A percentile compares a stretch with the other conserved stretches of the same genome.
phyloP scores from a whole-genome alignment of 2,113 vertebrate species.

The Scophthalmus maximus region DNA sequence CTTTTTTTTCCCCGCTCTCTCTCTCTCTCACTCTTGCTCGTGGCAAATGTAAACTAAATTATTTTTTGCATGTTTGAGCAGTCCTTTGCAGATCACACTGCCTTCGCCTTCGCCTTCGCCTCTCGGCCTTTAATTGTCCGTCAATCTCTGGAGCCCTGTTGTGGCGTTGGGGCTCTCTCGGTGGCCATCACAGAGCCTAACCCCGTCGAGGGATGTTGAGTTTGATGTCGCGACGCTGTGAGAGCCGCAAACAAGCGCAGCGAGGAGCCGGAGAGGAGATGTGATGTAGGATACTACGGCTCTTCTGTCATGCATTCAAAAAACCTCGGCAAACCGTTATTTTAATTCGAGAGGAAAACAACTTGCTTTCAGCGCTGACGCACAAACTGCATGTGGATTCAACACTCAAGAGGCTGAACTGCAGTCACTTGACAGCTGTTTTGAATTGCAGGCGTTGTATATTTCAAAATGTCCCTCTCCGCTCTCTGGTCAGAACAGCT shows the following conservation, averaged over 20 bases:
- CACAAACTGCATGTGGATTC: slow-evolving; percentile 43
- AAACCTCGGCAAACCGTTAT: slow-evolving; percentile 43
- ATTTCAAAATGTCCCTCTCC: slow-evolving; percentile 50
- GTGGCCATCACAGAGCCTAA: slow-evolving; percentile 62
- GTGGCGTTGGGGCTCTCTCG: slow-evolving; percentile 37
- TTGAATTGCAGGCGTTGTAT: slow-evolving; percentile 55
- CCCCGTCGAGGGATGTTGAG: slow-evolving; percentile 52
- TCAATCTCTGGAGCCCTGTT: slow-evolving; percentile 57
- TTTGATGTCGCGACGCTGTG: slow-evolving; percentile 69
- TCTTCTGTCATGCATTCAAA: slow-evolving; percentile 46
- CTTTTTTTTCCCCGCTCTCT: not conserved
- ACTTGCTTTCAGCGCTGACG: slow-evolving; percentile 32
- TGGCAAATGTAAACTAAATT: slow-evolving; percentile 67
- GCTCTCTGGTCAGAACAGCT: slow-evolving; percentile 52
- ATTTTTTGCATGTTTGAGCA: slow-evolving; percentile 72
- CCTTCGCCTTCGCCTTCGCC: slow-evolving; percentile 54
- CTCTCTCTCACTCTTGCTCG: slow-evolving; percentile 14
- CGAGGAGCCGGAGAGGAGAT: slow-evolving; percentile 46
- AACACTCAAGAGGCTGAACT: slow-evolving; percentile 53
- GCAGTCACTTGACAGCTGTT: slow-evolving; percentile 60
- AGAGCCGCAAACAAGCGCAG: slow-evolving; percentile 60
- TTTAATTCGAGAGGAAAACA: slow-evolving; percentile 62
- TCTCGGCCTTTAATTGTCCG: slow-evolving; percentile 72
- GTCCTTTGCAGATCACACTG: slow-evolving; percentile 57
- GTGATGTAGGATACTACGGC: slow-evolving; percentile 40